phyloP scores from a whole-genome alignment of 2,113 vertebrate species.

The Coregonus clupeaformis region DNA sequence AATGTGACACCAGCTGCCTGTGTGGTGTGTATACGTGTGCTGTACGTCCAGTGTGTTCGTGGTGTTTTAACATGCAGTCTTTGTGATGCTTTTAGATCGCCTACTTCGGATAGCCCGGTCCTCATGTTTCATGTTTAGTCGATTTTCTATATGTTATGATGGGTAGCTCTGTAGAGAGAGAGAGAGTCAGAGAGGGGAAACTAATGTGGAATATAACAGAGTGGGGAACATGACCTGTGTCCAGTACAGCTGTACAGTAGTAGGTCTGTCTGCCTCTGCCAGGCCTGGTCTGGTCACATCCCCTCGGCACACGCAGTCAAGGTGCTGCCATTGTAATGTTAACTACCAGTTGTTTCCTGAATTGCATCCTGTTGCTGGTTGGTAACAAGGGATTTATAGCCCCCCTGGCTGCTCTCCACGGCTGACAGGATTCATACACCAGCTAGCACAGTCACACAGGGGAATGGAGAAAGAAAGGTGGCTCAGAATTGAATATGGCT shows the following conservation, averaged over 20 bases:
- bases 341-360: slow-evolving; percentile 67
- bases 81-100: not conserved
- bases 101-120: no score
- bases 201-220: no score
- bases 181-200: no score
- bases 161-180: no score
- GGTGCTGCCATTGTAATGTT: slow-evolving; percentile 59
- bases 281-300: slow-evolving; percentile 14
- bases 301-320: slow-evolving; percentile 14
- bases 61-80: not conserved
- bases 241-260: no score
- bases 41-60: not conserved
- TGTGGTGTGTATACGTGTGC: not conserved
- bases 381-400: slow-evolving; percentile 57
- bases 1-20: not conserved
- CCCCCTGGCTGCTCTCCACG: slow-evolving; percentile 36
- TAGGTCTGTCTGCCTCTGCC: no score
- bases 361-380: slow-evolving; percentile 66
- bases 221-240: no score
- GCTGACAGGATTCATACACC: slow-evolving; percentile 1
- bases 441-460: not conserved
- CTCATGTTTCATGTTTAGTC: no score
- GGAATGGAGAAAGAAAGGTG: slow-evolving; percentile 1
- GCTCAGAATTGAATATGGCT: not conserved
- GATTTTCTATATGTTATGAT: no score